phyloP scores from a whole-genome alignment of 1,140 invertebrate species.

The Drosophila trapezifrons region DNA sequence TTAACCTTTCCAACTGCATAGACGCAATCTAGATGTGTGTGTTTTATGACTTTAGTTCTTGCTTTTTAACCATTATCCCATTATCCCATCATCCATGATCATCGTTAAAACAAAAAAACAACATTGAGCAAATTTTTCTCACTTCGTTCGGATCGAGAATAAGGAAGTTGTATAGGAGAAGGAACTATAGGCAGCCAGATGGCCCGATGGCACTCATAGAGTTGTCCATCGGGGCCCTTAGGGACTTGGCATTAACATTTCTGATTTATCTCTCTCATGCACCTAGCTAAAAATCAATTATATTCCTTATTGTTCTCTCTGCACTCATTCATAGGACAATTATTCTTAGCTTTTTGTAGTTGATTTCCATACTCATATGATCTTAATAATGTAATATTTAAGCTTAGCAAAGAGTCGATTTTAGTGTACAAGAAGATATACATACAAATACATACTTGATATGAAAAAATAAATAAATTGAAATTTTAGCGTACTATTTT shows the following conservation, averaged over 20 bases:
- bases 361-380: conserved; percentile 42
- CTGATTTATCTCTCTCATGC: conserved; percentile 56
- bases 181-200: conserved; percentile 4
- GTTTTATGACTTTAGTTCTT: conserved; percentile 13
- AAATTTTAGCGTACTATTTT: conserved; percentile 72
- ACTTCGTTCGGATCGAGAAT: conserved; percentile 79
- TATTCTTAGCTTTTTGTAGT: conserved; percentile 50
- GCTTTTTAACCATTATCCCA: conserved; percentile 52
- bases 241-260: conserved; percentile 57
- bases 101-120: conserved; percentile 17
- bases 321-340: conserved; percentile 52
- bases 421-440: conserved; percentile 65
- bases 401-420: conserved; percentile 77
- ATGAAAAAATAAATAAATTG: conserved; percentile 23
- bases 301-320: conserved; percentile 31
- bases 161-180: conserved; percentile 35
- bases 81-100: conserved; percentile 30
- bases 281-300: conserved; percentile 51
- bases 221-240: conserved; percentile 36
- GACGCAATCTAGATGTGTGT: conserved; percentile 34
- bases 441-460: conserved; percentile 17
- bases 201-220: conserved; percentile 63
- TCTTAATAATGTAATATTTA: conserved; percentile 37
- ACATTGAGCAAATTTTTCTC: conserved; percentile 82
- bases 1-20: conserved; percentile 16